Evolutionary conservation across 1,140 invertebrate species (phyloP), one percentile per base, ranked within the genome.

Genomic region (Matsumurasca onukii): DNA sequence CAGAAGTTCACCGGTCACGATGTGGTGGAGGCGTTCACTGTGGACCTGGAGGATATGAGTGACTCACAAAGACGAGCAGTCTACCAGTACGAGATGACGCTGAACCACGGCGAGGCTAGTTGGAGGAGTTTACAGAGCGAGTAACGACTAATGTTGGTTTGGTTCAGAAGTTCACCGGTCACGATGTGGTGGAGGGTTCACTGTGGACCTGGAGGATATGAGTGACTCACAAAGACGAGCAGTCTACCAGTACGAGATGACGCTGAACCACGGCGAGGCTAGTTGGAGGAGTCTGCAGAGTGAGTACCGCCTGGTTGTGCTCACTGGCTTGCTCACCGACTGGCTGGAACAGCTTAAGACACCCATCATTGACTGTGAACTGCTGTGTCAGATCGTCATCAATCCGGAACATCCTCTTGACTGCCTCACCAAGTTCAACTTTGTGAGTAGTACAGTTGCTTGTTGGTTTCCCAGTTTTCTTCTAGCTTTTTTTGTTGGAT

Each of bases 291-390:
- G 83, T 71, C 82, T 92, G 13, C 80, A 86, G 66, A 81, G 85
- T 48, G 89, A 90, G 82, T 84, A 83, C 13, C 84, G 89, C 73
- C 76, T 89, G 12, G 76, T 79, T n/a, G 75, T 90, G 22, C 74
- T 91, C 27, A 78, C 85, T 51, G 85, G 83, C 34, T 75, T 91
- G 13, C 75, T 91, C 22, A 88, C 85, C 72, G 85, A 89, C 64
- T 91, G 90, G 90, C 73, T 91, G 22, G 89, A 91, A 75, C 83
- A 83, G 22, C 77, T 91, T 22, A 88, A 87, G 77, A 75, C 79
- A 39, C 90, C 91, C 0, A 78, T 92, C 31, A 74, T 93, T 9
- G 84, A 84, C 55, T 80, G 83, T 20, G 85, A 91, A 55, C 86
- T 89, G 74, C 78, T 93, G 13, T 87, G 87, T 45, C 82, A 85